phyloP scores from a whole-genome alignment of 2,113 vertebrate genomes.

The Menura novaehollandiae region DNA sequence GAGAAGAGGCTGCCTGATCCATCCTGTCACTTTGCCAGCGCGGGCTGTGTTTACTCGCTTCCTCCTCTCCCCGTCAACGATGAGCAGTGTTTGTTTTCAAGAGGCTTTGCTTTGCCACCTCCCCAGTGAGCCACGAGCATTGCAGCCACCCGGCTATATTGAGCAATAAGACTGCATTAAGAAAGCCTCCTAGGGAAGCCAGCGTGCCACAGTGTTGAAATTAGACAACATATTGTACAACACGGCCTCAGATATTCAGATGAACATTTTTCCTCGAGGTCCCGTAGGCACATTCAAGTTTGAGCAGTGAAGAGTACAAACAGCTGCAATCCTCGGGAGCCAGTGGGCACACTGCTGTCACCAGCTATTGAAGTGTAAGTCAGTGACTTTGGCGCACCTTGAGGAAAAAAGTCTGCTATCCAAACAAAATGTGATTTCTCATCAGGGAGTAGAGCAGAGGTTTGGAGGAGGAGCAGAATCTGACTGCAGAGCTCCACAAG shows the following conservation, averaged over 20 bases:
- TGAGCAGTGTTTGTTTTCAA: background rate
- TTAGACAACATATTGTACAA: constrained; percentile 49
- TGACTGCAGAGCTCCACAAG: background rate
- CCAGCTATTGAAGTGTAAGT: constrained; percentile 9
- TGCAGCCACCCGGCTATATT: background rate
- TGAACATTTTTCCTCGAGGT: background rate
- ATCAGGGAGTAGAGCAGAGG: background rate
- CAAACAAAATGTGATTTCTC: constrained; percentile 8
- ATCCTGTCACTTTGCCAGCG: background rate
- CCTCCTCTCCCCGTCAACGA: rapidly evolving
- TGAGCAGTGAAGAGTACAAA: background rate
- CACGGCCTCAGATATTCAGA: constrained; percentile 9
- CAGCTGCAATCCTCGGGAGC: constrained; percentile 23
- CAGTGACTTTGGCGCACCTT: background rate
- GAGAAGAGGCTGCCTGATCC: background rate
- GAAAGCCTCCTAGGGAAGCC: constrained; percentile 18
- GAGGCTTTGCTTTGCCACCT: background rate
- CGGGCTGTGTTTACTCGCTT: background rate
- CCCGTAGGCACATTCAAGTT: background rate
- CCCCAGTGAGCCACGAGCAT: background rate
- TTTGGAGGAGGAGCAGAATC: background rate
- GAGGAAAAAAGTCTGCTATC: background rate
- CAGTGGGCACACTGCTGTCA: constrained; percentile 9
- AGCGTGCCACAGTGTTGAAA: background rate
- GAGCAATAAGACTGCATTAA: background rate